Evolutionary conservation across 2,797 vertebrate genomes (phyloP).

Genomic region (Crax fasciolata): DNA sequence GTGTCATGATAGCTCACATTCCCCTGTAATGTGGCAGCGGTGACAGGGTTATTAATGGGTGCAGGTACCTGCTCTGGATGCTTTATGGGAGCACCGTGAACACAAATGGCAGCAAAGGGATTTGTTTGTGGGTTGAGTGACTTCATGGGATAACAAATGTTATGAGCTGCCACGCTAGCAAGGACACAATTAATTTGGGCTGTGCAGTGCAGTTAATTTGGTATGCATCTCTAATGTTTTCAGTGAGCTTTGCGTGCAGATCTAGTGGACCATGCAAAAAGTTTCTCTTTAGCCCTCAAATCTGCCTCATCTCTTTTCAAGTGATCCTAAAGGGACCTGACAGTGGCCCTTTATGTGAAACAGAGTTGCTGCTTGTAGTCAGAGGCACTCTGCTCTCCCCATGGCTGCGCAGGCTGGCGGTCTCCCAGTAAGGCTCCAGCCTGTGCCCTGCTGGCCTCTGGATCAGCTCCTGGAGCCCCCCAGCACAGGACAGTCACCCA

Average conservation of each 20-base stretch:
- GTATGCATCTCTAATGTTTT: conserved; percentile 69
- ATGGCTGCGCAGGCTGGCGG: not conserved
- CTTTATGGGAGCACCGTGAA: conserved; percentile 63
- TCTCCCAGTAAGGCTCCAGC: not conserved
- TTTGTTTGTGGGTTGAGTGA: conserved; percentile 70
- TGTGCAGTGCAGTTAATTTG: conserved; percentile 60
- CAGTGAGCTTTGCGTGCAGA: conserved; percentile 57
- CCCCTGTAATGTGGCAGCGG: not conserved
- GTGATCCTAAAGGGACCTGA: conserved; percentile 64
- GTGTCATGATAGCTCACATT: not conserved
- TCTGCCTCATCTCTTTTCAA: conserved; percentile 66
- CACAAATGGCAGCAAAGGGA: conserved; percentile 66
- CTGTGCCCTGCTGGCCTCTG: not conserved
- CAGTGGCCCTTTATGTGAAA: conserved; percentile 60
- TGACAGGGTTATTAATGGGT: conserved; percentile 60
- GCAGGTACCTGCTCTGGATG: conserved; percentile 56
- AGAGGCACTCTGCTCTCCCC: conserved; percentile 32
- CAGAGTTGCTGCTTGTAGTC: conserved; percentile 61
- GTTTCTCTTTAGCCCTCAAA: conserved; percentile 64
- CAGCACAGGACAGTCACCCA: not conserved
- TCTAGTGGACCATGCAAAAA: conserved; percentile 50
- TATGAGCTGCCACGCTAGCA: conserved; percentile 40
- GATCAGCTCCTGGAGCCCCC: not conserved
- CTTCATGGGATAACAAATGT: conserved; percentile 67
- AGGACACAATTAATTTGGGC: conserved; percentile 72